Evolutionary conservation across 2,797 vertebrate species (phyloP), one percentile per base, ranked within the genome.

Genomic region (Lacerta agilis): DNA sequence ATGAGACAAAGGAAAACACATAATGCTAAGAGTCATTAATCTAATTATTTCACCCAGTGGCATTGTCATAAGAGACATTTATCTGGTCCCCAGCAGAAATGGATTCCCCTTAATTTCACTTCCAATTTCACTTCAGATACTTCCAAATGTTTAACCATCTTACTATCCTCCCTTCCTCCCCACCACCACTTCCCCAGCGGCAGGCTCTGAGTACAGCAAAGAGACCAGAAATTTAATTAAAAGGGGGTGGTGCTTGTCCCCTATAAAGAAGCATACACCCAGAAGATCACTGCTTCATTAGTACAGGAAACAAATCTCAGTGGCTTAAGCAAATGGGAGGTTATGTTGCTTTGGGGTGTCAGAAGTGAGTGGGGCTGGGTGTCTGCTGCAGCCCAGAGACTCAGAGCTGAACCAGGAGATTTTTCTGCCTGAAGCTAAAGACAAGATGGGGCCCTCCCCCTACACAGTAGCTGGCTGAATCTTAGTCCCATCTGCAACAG

Each of bases 41-140:
- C 45, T 83, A 83, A 83, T 83, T 83, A 55, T 69, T 72, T 72
- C 69, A 83, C n/a, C 69, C 29, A 15, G 43, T 49, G 43, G 33
- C 82, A 49, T 83, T 72, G 43, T 72, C 67, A 72, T 67, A 33
- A 27, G 41, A 83, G 36, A 55, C 38, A 79, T 29, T 33, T 25
- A 17, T 79, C 64, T n/a, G 23, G 36, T 20, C 7, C 38, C 43
- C 29, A 17, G 55, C 38, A 67, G 61, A 86, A 86, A 79, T 69
- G 45, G 43, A 86, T 79, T 79, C 76, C 45, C 72, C 43, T 38
- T 79, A 76, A 49, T 79, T 55, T 43, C 18, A 15, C 36, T 13
- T 67, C 27, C 67, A 76, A 36, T 79, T 55, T 43, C 18, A 15
- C 36, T 13, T 67, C 27, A 58, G 17, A 73, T 84, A 27, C 41